These are phyloP conservation scores for Drusus annulatus DNA, from an alignment of 1,140 invertebrate genomes.

Conservation along the genomic window DNA sequence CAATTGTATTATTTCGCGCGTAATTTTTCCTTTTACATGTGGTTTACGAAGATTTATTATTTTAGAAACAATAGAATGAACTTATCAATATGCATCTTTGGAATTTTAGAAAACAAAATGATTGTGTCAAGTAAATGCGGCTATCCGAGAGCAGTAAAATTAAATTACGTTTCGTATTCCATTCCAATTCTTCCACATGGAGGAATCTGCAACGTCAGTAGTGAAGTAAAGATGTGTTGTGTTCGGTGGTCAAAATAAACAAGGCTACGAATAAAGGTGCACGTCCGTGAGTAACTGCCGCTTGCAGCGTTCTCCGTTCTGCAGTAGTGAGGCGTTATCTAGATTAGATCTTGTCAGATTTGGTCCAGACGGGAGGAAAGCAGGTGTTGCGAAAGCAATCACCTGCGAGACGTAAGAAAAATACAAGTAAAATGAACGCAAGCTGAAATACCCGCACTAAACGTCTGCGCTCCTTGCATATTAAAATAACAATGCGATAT, in stretches of 20 bases:
- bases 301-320: neutral
- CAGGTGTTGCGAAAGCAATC: slow-evolving; percentile 10
- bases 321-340: slow-evolving; percentile 24
- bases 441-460: neutral
- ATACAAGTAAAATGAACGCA: slow-evolving; percentile 1
- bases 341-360: slow-evolving; percentile 31
- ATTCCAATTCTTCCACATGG: neutral
- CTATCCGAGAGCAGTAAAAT: too few relatives aligned
- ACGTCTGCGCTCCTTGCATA: too few relatives aligned
- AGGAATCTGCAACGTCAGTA: slow-evolving; percentile 5
- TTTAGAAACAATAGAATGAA: too few relatives aligned
- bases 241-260: slow-evolving; percentile 20
- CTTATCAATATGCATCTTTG: too few relatives aligned
- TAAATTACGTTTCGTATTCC: neutral
- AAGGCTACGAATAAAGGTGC: neutral
- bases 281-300: slow-evolving; percentile 12
- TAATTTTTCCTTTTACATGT: too few relatives aligned
- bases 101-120: too few relatives aligned
- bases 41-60: too few relatives aligned
- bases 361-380: slow-evolving; percentile 12
- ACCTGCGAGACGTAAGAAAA: neutral
- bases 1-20: too few relatives aligned
- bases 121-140: too few relatives aligned
- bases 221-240: too few relatives aligned
- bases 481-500: neutral